Evolutionary conservation across 2,797 vertebrate species (phyloP).

Genomic region (Eospalax fontanierii): DNA sequence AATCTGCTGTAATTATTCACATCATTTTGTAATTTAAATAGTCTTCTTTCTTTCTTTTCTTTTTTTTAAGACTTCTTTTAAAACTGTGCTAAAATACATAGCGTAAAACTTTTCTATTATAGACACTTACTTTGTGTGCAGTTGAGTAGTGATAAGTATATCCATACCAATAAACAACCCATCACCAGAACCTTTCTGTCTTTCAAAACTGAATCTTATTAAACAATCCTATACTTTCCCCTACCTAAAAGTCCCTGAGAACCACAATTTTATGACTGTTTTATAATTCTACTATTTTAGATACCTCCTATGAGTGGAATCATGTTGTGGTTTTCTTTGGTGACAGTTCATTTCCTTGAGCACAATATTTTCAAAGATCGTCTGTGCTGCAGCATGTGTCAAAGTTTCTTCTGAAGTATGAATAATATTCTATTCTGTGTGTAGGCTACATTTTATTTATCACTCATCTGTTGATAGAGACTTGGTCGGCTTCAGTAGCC

Average conservation of each 20-base stretch:
- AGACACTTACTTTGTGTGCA: not conserved
- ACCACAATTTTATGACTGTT: not conserved
- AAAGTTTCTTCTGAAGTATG: constrained; percentile 8
- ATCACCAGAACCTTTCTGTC: not conserved
- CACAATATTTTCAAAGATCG: not conserved
- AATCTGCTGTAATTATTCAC: not conserved
- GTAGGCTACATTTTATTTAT: not conserved
- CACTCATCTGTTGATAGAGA: not conserved
- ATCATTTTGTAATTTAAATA: constrained; percentile 33
- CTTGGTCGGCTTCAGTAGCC: not conserved
- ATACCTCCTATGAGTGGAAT: not conserved
- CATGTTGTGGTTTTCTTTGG: not conserved
- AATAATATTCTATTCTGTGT: not conserved
- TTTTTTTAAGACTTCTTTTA: not conserved
- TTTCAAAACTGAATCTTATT: not conserved
- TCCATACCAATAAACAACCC: constrained; percentile 1
- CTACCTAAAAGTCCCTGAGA: not conserved
- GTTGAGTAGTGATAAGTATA: constrained; percentile 5
- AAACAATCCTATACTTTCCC: not conserved
- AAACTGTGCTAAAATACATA: not conserved
- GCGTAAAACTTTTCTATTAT: constrained; percentile 17
- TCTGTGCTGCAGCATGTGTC: not conserved
- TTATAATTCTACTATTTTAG: not conserved
- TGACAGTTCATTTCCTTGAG: not conserved
- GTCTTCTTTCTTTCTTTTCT: not conserved